Evolutionary conservation across 2,888 invertebrate genomes (phyloP).

Genomic region (Acanthoscelides obtectus): DNA sequence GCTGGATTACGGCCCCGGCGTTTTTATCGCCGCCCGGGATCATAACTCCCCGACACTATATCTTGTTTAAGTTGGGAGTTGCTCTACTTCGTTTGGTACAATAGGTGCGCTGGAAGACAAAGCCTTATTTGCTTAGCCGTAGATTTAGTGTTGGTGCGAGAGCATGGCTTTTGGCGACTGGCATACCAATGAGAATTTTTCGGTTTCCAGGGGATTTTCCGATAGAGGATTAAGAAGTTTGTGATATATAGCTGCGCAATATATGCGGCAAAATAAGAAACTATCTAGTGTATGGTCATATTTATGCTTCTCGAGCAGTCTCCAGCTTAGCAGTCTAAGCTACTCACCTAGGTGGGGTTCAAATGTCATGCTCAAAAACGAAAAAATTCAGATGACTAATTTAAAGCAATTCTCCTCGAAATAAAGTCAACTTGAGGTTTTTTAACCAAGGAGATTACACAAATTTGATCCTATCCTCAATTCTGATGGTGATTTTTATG

Average conservation of each 20-base stretch:
- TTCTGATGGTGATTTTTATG: no score
- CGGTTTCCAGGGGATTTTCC: not conserved
- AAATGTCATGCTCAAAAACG: no score
- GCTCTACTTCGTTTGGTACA: constrained; percentile 9
- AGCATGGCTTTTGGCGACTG: not conserved
- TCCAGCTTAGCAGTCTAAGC: no score
- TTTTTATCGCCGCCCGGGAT: constrained; percentile 40
- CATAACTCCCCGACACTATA: constrained; percentile 39
- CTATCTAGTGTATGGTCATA: not conserved
- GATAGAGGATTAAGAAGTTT: not conserved
- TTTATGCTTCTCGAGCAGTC: no score
- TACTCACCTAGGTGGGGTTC: no score
- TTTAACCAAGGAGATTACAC: no score
- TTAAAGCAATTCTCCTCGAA: no score
- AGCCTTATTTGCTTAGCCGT: not conserved
- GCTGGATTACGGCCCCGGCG: constrained; percentile 42
- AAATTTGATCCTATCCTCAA: no score
- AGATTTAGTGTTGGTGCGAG: not conserved
- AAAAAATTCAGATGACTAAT: no score
- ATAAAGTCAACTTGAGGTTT: no score
- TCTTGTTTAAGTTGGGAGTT: constrained; percentile 34
- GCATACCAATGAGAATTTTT: not conserved
- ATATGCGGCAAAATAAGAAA: not conserved
- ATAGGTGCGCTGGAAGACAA: not conserved
- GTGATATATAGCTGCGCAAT: not conserved